These are phyloP conservation scores for Diadumene lineata DNA, from an alignment of 92 coral and sea anemone genomes.

Conservation along the genomic window DNA sequence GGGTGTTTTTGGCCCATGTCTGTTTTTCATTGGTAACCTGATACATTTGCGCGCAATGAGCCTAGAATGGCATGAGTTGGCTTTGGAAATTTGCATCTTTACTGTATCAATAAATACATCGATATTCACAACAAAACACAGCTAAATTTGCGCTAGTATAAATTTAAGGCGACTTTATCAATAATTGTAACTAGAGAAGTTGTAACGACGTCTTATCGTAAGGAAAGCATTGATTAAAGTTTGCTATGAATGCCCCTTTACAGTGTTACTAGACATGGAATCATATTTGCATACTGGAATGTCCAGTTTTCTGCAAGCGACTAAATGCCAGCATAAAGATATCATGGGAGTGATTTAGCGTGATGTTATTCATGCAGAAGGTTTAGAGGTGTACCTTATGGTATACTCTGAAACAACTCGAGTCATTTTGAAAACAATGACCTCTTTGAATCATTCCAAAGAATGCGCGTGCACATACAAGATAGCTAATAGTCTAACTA, in stretches of 20 bases:
- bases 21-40: background rate
- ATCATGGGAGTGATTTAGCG: no score
- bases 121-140: background rate
- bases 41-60: background rate
- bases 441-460: conserved; percentile 28
- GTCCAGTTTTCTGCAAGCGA: no score
- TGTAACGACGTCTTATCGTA: no score
- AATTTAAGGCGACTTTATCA: no score
- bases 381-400: background rate
- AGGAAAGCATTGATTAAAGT: no score
- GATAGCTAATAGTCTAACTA: no score
- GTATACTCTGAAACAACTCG: conserved; percentile 1
- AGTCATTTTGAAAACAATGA: conserved; percentile 22
- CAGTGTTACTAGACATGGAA: background rate
- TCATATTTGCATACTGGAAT: background rate
- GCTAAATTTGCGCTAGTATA: background rate
- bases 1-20: background rate
- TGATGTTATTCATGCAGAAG: background rate
- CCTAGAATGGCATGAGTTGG: background rate
- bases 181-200: no score
- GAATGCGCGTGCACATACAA: background rate
- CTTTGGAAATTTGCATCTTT: background rate
- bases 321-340: no score
- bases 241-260: background rate
- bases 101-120: background rate